Percentiles rank a stretch among this genome's conserved stretches.
phyloP scores from a whole-genome alignment of 2,113 vertebrate genomes.

The Pterocles burchelli region DNA sequence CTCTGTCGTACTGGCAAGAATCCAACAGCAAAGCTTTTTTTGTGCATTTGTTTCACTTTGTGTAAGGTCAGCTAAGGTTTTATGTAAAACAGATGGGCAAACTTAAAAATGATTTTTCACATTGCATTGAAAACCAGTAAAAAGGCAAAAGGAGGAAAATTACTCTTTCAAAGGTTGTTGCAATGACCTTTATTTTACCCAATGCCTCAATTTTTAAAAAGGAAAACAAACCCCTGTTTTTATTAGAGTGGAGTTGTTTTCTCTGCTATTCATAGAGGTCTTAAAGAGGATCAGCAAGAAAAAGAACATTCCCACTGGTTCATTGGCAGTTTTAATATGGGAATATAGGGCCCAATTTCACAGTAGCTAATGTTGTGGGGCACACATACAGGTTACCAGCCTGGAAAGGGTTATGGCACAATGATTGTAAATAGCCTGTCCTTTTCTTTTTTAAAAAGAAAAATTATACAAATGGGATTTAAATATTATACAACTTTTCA shows the following conservation, averaged over 20 bases:
- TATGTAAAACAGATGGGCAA: conserved; percentile 62
- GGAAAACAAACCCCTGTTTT: neutral
- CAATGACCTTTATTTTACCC: conserved; percentile 53
- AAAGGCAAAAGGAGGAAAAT: conserved; percentile 9
- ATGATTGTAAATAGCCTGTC: conserved; percentile 16
- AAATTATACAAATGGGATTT: neutral
- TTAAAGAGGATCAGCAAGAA: conserved; percentile 18
- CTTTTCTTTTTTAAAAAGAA: neutral
- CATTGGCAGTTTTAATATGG: conserved; percentile 30
- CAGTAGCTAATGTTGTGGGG: conserved; percentile 10
- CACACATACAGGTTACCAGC: conserved; percentile 27
- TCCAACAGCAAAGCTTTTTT: conserved; percentile 35
- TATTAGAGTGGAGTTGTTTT: conserved; percentile 29
- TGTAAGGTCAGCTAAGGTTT: conserved; percentile 61
- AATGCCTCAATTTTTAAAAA: conserved; percentile 19
- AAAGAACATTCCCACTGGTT: conserved; percentile 37
- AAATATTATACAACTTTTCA: conserved; percentile 28
- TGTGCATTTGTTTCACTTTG: conserved; percentile 61
- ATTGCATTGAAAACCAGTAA: conserved; percentile 32
- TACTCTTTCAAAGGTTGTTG: neutral
- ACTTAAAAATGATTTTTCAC: conserved; percentile 64
- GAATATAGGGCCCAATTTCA: conserved; percentile 38
- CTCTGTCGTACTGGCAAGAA: conserved; percentile 15
- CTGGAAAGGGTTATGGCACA: conserved; percentile 16
- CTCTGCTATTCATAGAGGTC: neutral